These are phyloP conservation scores for Lacerta bilineata DNA, from an alignment of 2,797 vertebrate species.

Conservation along the genomic window DNA sequence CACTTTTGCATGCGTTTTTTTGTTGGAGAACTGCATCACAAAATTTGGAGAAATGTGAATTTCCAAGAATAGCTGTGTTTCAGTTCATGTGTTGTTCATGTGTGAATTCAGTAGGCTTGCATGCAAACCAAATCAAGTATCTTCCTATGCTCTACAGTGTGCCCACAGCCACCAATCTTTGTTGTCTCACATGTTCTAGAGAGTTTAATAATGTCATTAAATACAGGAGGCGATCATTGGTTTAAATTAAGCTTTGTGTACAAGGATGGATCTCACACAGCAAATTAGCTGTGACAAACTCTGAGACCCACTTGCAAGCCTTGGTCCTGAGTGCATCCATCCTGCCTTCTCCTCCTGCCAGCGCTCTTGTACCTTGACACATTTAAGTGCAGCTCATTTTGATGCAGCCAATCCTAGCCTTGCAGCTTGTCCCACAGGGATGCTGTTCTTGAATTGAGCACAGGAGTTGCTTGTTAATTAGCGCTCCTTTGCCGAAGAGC, in stretches of 20 bases:
- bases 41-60: too few relatives aligned
- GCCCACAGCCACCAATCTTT: neutral
- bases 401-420: neutral
- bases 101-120: neutral
- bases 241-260: neutral
- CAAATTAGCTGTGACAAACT: rapidly evolving
- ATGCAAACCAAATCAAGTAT: too few relatives aligned
- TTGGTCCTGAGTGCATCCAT: rapidly evolving
- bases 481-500: conserved; percentile 28
- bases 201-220: neutral
- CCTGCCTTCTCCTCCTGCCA: rapidly evolving
- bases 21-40: too few relatives aligned
- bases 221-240: neutral
- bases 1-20: too few relatives aligned
- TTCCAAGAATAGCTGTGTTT: too few relatives aligned
- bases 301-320: neutral
- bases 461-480: conserved; percentile 53
- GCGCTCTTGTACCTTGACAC: rapidly evolving
- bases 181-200: neutral
- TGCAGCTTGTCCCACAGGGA: conserved; percentile 28
- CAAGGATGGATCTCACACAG: rapidly evolving
- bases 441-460: neutral
- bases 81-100: too few relatives aligned
- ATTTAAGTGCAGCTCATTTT: rapidly evolving
- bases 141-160: neutral